Evolutionary conservation across 2,888 invertebrate species (phyloP), one percentile per base, ranked within the genome.

Genomic region (Sesamia inferens): DNA sequence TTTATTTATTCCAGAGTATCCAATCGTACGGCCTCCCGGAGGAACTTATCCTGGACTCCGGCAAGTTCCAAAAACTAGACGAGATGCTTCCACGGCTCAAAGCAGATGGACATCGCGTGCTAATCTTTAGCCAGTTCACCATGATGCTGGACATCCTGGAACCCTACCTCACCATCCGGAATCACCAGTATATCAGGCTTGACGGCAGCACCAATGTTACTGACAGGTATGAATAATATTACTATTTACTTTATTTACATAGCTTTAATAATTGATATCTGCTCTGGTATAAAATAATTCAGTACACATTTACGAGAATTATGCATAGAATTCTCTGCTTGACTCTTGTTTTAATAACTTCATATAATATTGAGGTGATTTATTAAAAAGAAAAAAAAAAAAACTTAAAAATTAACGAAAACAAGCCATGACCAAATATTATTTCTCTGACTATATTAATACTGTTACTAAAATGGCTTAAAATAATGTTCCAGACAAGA

Each of bases 121-220:
- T 99, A 76, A 97, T 99, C 84, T 99, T 99, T 96, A 99, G 99
- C 92, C 99, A 99, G 96, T 99, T 99, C 95, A 98, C 98, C 51
- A 99, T 99, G 97, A 97, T 99, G 97, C 96, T 99, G 91, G 99
- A 99, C 94, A 97, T 99, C 83, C 94, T 99, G 85, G 99, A 99
- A 94, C 98, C 98, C 63, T 99, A 98, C 95, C 96, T 99, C 86
- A 95, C 96, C n/a, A 96, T 98, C 70, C 97, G 98, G 59, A 96
- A 97, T 0, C 96, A 98, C 92, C 97, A 97, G 19, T 99, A 97
- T 93, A 94, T 98, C 80, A 97, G 99, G 65, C 96, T 99, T 22
- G 99, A 99, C 92, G 99, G 99, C 2, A 97, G 97, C 82, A 99
- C 99, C 0, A 98, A 98, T 0, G 99, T 99, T 11, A 96, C 97